These are phyloP conservation scores for Bembecia ichneumoniformis DNA, from an alignment of 2,888 invertebrate species.

Conservation along the genomic window DNA sequence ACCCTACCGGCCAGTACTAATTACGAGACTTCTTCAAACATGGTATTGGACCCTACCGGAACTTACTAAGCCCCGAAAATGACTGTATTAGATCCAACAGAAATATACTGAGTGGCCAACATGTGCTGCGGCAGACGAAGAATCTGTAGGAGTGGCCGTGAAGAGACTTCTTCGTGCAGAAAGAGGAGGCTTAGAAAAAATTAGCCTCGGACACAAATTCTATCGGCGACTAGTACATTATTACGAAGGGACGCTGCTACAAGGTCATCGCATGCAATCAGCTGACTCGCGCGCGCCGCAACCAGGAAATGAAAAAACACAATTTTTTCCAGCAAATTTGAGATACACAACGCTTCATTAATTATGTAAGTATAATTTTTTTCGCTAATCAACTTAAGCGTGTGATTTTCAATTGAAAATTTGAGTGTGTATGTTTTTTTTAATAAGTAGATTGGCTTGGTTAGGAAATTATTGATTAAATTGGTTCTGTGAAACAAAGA, in stretches of 20 bases:
- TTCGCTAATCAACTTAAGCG: no score
- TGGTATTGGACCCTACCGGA: conserved; percentile 54
- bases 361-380: not conserved
- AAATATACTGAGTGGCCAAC: conserved; percentile 54
- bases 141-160: conserved; percentile 54
- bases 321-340: conserved; percentile 1
- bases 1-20: conserved; percentile 56
- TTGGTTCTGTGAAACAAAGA: conserved; percentile 19
- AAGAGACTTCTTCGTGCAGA: conserved; percentile 63
- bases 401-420: no score
- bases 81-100: conserved; percentile 61
- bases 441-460: not conserved
- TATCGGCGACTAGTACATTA: conserved; percentile 50
- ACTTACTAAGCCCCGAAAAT: conserved; percentile 44
- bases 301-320: conserved; percentile 43
- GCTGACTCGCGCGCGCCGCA: conserved; percentile 54
- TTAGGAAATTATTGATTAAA: conserved; percentile 10
- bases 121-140: conserved; percentile 65
- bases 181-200: conserved; percentile 46
- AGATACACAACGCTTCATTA: not conserved
- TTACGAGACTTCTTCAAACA: conserved; percentile 27
- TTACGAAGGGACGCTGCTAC: conserved; percentile 42
- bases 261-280: conserved; percentile 63
- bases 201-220: conserved; percentile 7
- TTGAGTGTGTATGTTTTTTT: not conserved